Conservation (phyloP, 2,797 vertebrate genomes). For the Pipistrellus pipistrellus region DNA sequence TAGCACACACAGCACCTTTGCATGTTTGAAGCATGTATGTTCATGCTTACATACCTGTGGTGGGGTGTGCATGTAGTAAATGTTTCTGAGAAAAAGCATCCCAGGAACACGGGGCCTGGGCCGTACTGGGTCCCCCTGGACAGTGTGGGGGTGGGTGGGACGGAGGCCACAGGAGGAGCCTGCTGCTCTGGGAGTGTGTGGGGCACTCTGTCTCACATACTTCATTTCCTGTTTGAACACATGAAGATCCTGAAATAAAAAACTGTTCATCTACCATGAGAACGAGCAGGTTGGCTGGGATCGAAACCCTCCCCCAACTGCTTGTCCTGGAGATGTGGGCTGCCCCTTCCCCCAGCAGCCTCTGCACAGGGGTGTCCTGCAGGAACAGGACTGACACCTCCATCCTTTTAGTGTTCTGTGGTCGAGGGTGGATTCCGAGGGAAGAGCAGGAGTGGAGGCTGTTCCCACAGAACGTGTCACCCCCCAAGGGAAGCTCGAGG, state of each 20-base stretch:
- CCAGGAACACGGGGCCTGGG: neutral
- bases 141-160: neutral
- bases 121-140: neutral
- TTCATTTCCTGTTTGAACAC: neutral
- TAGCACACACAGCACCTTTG: neutral
- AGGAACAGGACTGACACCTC: rapidly evolving
- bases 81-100: neutral
- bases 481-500: neutral
- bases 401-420: neutral
- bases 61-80: neutral
- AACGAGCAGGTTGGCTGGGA: neutral
- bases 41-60: neutral
- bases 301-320: neutral
- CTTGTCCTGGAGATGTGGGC: neutral
- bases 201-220: neutral
- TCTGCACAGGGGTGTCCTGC: neutral
- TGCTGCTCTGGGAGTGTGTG: neutral
- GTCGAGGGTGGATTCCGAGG: neutral
- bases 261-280: neutral
- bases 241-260: slow-evolving; percentile 23
- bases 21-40: neutral
- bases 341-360: no score
- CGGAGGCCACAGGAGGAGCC: slow-evolving; percentile 6
- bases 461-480: neutral
- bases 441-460: neutral